Conservation (phyloP, 1,140 invertebrate genomes). For the Drosophila lacertosa region DNA sequence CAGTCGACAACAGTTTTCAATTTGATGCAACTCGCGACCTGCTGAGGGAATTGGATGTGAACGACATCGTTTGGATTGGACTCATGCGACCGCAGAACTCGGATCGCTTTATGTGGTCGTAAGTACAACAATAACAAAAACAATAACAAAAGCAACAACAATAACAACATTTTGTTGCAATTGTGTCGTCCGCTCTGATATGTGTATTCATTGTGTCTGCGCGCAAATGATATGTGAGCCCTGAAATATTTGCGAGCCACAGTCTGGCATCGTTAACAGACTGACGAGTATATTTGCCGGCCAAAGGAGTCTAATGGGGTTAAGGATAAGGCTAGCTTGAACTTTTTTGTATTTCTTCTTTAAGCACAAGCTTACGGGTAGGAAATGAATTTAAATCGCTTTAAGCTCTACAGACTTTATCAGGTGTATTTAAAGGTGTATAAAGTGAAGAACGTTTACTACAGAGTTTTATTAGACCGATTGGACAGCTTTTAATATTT, state of each 20-base stretch:
- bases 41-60: slow-evolving; percentile 89
- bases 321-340: too few species aligned
- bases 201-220: slow-evolving; percentile 43
- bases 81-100: slow-evolving; percentile 88
- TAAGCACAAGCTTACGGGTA: too few species aligned
- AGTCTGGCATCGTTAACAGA: background rate
- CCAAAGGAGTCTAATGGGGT: too few species aligned
- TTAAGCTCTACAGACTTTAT: too few species aligned
- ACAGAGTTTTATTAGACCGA: too few species aligned
- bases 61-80: slow-evolving; percentile 90
- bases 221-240: slow-evolving; percentile 7
- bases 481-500: too few species aligned
- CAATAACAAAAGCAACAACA: slow-evolving; percentile 16
- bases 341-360: too few species aligned
- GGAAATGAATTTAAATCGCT: too few species aligned
- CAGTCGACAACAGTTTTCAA: slow-evolving; percentile 89
- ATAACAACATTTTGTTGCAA: slow-evolving; percentile 48
- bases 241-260: slow-evolving; percentile 1
- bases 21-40: slow-evolving; percentile 90
- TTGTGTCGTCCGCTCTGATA: slow-evolving; percentile 59
- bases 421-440: too few species aligned
- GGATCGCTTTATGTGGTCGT: slow-evolving; percentile 90
- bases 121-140: slow-evolving; percentile 83
- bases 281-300: background rate
- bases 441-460: too few species aligned